Percentiles rank a stretch among this genome's conserved stretches.
Conservation (phyloP, 2,888 invertebrate genomes). For the Hydrotaea diabolus region DNA sequence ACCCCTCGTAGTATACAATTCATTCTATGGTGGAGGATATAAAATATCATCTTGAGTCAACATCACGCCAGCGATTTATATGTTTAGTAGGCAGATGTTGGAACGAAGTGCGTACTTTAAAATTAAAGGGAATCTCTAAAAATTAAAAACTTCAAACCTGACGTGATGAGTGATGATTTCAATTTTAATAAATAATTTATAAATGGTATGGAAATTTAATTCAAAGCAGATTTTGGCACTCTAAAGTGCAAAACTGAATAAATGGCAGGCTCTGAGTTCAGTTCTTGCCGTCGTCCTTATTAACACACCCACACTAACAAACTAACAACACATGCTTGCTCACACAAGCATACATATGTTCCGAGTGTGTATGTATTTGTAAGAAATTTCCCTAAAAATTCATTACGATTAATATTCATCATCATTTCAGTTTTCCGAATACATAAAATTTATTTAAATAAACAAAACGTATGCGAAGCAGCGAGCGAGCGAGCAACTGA, state of each 20-base stretch:
- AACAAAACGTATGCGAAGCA: neutral
- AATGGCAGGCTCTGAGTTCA: neutral
- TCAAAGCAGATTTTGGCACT: neutral
- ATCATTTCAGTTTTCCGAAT: constrained; percentile 39
- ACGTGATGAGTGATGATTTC: neutral
- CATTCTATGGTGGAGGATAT: no score
- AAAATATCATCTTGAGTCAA: no score
- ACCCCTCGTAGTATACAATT: no score
- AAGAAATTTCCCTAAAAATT: constrained; percentile 37
- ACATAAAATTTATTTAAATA: constrained; percentile 46
- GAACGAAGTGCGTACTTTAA: no score
- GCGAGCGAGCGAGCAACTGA: neutral
- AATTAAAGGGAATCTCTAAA: no score
- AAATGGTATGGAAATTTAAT: neutral
- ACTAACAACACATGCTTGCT: no score
- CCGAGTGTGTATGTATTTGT: neutral
- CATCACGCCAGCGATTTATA: no score
- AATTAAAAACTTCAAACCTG: no score
- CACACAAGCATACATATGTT: no score
- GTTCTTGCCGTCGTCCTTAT: neutral
- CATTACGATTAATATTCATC: constrained; percentile 57
- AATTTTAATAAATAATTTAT: neutral
- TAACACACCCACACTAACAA: neutral
- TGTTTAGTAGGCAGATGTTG: no score
- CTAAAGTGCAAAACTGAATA: neutral